phyloP scores from a whole-genome alignment of 2,113 vertebrate species.

The Axis porcinus region DNA sequence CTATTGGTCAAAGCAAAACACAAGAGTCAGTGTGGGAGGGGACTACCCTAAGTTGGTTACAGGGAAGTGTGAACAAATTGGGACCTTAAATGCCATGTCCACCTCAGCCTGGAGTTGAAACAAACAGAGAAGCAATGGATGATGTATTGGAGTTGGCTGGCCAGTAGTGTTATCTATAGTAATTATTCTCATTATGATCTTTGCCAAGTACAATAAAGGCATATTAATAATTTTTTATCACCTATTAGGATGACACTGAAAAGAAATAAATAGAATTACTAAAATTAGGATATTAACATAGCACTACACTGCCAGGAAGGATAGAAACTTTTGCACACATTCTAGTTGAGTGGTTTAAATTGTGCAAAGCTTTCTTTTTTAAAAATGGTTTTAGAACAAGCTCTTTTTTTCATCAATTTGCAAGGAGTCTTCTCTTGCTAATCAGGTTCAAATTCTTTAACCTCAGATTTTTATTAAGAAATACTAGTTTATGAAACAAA shows the following conservation, averaged over 20 bases:
- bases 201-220: conserved; percentile 13
- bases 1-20: not conserved
- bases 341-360: conserved; percentile 8
- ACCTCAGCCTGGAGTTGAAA: not conserved
- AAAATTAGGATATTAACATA: conserved; percentile 16
- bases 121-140: not conserved
- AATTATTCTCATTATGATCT: not conserved
- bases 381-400: not conserved
- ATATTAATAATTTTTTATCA: not conserved
- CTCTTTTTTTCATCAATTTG: not conserved
- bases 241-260: not conserved
- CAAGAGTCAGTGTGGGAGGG: not conserved
- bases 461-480: not conserved
- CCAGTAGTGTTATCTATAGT: not conserved
- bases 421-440: not conserved
- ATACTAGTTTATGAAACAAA: not conserved
- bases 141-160: not conserved
- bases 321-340: not conserved
- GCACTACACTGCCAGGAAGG: not conserved
- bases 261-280: conserved; percentile 13
- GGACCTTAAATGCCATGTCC: not conserved
- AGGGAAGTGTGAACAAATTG: not conserved
- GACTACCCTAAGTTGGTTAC: not conserved
- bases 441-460: not conserved
- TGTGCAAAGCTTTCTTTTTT: not conserved